Percentiles rank a stretch among this genome's conserved stretches.
These are phyloP conservation scores for Scylla paramamosain DNA, from an alignment of 1,140 invertebrate species.

Conservation along the genomic window DNA sequence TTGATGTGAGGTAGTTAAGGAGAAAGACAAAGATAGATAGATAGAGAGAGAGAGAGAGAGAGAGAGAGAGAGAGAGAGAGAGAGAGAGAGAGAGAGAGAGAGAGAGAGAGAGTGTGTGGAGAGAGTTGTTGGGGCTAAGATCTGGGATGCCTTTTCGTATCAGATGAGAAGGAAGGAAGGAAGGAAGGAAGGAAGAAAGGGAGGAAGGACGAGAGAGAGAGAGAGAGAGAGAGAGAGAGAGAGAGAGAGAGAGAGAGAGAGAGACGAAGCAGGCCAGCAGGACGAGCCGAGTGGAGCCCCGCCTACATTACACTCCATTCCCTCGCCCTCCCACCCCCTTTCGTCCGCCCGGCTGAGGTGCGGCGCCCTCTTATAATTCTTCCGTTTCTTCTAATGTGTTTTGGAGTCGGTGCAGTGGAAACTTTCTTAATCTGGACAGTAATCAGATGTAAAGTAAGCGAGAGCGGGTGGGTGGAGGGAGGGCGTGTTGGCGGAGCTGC, in stretches of 20 bases:
- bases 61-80: too few species aligned
- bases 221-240: not conserved
- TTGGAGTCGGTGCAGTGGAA: conserved; percentile 14
- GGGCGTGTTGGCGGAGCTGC: not conserved
- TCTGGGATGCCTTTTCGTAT: too few species aligned
- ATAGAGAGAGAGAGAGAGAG: too few species aligned
- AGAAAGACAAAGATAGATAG: too few species aligned
- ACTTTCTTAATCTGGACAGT: conserved; percentile 32
- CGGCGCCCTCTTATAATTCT: not conserved
- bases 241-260: not conserved
- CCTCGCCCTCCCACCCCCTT: not conserved
- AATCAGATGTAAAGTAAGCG: conserved; percentile 47
- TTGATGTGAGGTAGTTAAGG: too few species aligned
- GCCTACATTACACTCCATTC: not conserved
- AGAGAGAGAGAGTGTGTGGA: not conserved
- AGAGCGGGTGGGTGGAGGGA: conserved; percentile 3
- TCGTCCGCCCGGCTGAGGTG: not conserved
- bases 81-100: not conserved
- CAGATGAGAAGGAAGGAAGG: not conserved
- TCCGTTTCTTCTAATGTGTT: conserved; percentile 10
- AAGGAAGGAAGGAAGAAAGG: not conserved
- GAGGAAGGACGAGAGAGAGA: not conserved
- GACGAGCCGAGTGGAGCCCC: not conserved
- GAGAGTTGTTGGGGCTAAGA: too few species aligned
- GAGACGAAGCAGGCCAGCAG: not conserved